Evolutionary conservation across 1,140 invertebrate species (phyloP), one percentile per base, ranked within the genome.

Genomic region (Condylostylus longicornis): DNA sequence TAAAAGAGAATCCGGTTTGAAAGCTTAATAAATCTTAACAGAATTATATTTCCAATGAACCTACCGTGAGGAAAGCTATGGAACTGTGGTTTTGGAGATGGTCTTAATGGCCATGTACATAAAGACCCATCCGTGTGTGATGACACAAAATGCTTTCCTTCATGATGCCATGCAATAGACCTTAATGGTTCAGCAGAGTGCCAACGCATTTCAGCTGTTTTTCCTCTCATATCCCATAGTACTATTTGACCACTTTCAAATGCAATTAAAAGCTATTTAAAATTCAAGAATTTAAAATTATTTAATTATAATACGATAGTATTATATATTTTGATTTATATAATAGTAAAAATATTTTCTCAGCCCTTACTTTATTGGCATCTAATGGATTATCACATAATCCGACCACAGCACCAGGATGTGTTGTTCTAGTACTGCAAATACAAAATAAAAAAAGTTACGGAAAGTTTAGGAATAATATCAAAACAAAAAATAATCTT

Each of bases 91-190:
- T 88, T 86, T 18, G 69, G 58, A 31, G 72, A 69, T 42, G 76
- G 72, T 49, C 80, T 75, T 12, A 82, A 66, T 48, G 75, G 80
- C 91, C 91, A 98, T 19, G 88, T 94, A 37, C 81, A 81, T 29
- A 98, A 71, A 29, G 86, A 90, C 32, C 95, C 95, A 67, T 98
- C 93, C 9, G 74, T 76, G 62, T 98, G 93, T 48, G 85, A 85
- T 45, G 84, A 90, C 78, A 98, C 90, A 61, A 98, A 94, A 65
- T 93, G 87, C 68, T 95, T 93, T 39, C 94, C 95, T 63, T 98
- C 94, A 62, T 90, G 77, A 62, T 97, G 89, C 95, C 95, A 99
- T 37, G 81, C 75, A 51, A 93, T 76, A 38, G 85, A 89, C 53
- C 78, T 74, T 35, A 96, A 68, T 15, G 77, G 74, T 56, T 93